Percentiles rank a stretch among this genome's conserved stretches.
Evolutionary conservation across 2,797 vertebrate genomes (phyloP).

Genomic region (Periophthalmus magnuspinnatus): DNA sequence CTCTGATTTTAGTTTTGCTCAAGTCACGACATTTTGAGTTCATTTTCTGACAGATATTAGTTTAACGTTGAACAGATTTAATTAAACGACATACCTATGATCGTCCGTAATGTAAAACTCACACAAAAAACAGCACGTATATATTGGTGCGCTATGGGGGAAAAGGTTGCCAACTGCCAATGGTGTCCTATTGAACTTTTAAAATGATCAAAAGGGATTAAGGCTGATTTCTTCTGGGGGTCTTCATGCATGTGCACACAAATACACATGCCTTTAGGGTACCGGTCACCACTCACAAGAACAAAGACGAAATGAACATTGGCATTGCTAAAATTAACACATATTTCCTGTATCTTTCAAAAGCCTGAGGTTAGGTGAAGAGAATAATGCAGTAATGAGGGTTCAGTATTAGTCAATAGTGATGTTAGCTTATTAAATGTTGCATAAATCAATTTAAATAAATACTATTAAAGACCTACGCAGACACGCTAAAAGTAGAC

Average conservation of each 20-base stretch:
- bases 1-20: no score
- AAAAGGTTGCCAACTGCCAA: conserved; percentile 80
- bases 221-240: conserved; percentile 82
- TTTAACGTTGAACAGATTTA: not conserved
- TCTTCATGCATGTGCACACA: conserved; percentile 50
- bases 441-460: conserved; percentile 3
- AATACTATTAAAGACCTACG: conserved; percentile 94
- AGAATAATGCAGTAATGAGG: conserved; percentile 45
- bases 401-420: conserved; percentile 46
- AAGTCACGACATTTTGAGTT: no score
- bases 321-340: conserved; percentile 62
- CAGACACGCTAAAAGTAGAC: conserved; percentile 90
- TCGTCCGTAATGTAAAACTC: not conserved
- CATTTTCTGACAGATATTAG: not conserved
- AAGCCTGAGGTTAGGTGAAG: conserved; percentile 44
- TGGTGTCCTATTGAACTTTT: conserved; percentile 82
- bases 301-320: conserved; percentile 49
- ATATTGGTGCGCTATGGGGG: not conserved
- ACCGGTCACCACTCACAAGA: conserved; percentile 64
- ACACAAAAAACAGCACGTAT: not conserved
- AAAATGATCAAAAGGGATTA: conserved; percentile 93
- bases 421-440: not conserved
- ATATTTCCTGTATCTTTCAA: conserved; percentile 48
- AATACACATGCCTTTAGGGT: conserved; percentile 70
- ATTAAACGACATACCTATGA: not conserved